Evolutionary conservation across 2,113 vertebrate genomes (phyloP).

Genomic region (Rhinolophus sinicus): DNA sequence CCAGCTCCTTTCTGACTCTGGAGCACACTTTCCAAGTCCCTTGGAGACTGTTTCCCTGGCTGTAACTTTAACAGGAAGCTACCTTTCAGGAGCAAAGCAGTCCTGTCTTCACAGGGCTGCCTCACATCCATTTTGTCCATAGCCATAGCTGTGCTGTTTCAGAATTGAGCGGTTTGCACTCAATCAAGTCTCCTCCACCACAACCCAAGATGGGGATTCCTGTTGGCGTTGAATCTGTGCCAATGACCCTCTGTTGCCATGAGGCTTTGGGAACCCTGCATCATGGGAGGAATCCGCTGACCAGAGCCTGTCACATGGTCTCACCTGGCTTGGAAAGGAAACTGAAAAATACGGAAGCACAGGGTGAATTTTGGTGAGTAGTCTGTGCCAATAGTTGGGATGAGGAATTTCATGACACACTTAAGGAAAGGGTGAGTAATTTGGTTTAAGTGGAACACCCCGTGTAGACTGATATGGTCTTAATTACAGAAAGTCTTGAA

Average conservation of each 20-base stretch:
- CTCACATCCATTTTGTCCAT: neutral
- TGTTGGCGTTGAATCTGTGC: neutral
- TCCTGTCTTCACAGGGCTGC: neutral
- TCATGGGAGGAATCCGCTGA: neutral
- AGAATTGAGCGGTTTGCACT: neutral
- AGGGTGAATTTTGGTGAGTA: neutral
- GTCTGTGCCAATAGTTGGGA: neutral
- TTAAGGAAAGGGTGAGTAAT: neutral
- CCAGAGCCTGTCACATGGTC: neutral
- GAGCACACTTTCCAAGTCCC: neutral
- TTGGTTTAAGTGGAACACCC: neutral
- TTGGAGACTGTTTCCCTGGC: neutral
- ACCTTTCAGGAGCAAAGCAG: neutral
- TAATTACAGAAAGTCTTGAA: neutral
- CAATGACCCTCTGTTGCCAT: neutral
- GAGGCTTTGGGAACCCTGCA: neutral
- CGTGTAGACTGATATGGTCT: neutral
- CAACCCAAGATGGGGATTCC: neutral
- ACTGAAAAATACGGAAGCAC: neutral
- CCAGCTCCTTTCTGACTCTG: neutral
- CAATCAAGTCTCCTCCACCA: neutral
- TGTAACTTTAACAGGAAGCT: no score
- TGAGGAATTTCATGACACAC: neutral
- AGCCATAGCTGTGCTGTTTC: neutral
- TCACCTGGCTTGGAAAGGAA: neutral